A percentile compares a stretch with the other conserved stretches of the same genome.
Conservation (phyloP, 2,113 vertebrate genomes). For the Sebastes fasciatus region DNA sequence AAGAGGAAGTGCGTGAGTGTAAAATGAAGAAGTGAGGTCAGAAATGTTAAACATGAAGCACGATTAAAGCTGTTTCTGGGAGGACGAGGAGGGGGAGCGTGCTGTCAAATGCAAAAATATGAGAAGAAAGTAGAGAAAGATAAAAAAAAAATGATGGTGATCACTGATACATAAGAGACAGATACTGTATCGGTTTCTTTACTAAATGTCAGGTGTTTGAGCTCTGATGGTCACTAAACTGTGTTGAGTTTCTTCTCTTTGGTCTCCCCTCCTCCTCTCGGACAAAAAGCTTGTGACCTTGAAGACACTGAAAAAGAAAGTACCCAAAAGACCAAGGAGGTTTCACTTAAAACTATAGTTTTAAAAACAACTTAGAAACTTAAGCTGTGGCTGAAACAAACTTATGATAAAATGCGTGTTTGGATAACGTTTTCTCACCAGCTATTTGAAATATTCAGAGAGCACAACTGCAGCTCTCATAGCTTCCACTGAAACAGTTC, state of each 20-base stretch:
- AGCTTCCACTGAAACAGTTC: slow-evolving; percentile 8
- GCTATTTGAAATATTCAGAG: neutral
- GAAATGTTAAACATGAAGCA: slow-evolving; percentile 31
- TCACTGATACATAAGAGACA: neutral
- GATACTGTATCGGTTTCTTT: neutral
- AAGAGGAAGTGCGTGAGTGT: slow-evolving; percentile 66
- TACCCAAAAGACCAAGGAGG: neutral
- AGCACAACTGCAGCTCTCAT: neutral
- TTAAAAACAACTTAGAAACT: neutral
- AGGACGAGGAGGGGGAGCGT: neutral
- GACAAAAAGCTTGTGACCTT: neutral
- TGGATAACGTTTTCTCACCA: neutral
- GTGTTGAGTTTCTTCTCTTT: neutral
- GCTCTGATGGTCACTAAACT: fast-evolving
- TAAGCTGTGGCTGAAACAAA: too few relatives aligned
- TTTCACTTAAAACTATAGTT: neutral
- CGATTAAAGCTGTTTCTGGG: slow-evolving; percentile 25
- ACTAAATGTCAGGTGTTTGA: neutral
- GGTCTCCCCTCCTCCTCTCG: neutral
- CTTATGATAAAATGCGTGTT: neutral
- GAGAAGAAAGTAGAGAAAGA: neutral
- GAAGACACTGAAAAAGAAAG: neutral
- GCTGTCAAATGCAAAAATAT: neutral
- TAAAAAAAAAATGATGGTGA: neutral
- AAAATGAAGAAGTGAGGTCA: slow-evolving; percentile 76